Evolutionary conservation across 1,140 invertebrate genomes (phyloP).

Genomic region (Caenorhabditis latens): DNA sequence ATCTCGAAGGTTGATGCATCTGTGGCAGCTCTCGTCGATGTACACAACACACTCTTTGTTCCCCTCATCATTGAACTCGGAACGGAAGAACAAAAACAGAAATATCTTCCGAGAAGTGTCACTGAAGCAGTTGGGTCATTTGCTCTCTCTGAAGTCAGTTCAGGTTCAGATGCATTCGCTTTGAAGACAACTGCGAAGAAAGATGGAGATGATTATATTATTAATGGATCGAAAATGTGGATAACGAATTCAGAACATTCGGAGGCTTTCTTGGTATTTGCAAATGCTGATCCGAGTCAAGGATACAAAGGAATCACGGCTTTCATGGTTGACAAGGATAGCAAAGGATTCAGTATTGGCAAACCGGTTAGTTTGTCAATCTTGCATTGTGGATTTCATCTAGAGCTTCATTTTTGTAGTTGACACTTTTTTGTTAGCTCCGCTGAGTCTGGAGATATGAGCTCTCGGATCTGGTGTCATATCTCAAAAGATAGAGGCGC

Average conservation of each 20-base stretch:
- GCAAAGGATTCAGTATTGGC: constrained; percentile 75
- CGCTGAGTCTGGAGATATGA: too few relatives aligned
- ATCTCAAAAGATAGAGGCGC: too few relatives aligned
- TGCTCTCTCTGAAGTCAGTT: constrained; percentile 88
- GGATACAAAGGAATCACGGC: constrained; percentile 83
- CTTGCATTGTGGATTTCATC: too few relatives aligned
- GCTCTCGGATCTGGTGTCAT: too few relatives aligned
- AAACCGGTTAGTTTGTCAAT: constrained; percentile 82
- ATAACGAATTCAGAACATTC: constrained; percentile 94
- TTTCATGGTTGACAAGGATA: constrained; percentile 82
- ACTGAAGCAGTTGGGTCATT: constrained; percentile 85
- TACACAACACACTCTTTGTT: constrained; percentile 94
- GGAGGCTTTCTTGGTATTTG: constrained; percentile 84
- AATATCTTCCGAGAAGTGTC: constrained; percentile 81
- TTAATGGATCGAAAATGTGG: constrained; percentile 84
- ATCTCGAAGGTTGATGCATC: constrained; percentile 88
- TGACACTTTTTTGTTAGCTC: too few relatives aligned
- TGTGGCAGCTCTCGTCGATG: constrained; percentile 85
- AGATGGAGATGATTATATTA: constrained; percentile 79
- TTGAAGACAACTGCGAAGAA: constrained; percentile 79
- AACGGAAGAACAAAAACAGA: constrained; percentile 82
- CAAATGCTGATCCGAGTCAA: constrained; percentile 85
- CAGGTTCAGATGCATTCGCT: constrained; percentile 82
- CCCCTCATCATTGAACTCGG: constrained; percentile 81
- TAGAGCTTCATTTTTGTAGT: too few relatives aligned